Base-by-base conservation (phyloP, 2,113 vertebrate genomes). In the Epinephelus lanceolatus region DNA sequence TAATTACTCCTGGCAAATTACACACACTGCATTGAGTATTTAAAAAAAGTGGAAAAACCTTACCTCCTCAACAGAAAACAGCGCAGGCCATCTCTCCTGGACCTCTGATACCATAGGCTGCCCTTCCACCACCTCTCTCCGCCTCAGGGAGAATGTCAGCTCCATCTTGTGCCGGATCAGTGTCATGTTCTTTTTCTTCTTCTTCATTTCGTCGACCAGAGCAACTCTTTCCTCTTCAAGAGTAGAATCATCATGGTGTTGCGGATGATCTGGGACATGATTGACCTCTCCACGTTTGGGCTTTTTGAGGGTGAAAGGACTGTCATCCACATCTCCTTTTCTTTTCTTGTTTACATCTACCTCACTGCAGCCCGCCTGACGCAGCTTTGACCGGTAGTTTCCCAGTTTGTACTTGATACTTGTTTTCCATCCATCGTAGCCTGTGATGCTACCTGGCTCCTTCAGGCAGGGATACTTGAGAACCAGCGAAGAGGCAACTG, bases 21-120 rank as follows among this genome's bases (percentile, higher is more conserved):
- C 25, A 25, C 25, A 1, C 25, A 25, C 25, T 25, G 25, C 25
- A 25, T 1, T 25, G 25, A 25, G 25, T 25, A 25, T 25, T 25
- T 25, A 25, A 25, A 25, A 25, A 25, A 25, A 25, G 25, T 25
- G 25, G 25, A 25, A 25, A 25, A 25, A 25, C 27, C 27, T 27
- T 27, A 45, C 42, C 42, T 45, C 42, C 11, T 9, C 42, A 9
- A 1, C 1, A 3, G 40, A 49, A 77, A 84, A 81, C 19, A 86
- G 84, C 18, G 76, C 80, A 52, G 87, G 76, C 78, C 74, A 88
- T 52, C 69, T 69, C 45, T 78, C 56, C 52, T 65, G 73, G 18
- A 88, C 40, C 9, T 88, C 78, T 1, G 37, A 57, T 14, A 88
- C 66, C 79, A 76, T 63, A 15, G 83, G 11, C 30, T 88, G 49